Base-by-base conservation (phyloP, 2,888 invertebrate species). In the Calameuta idolon region DNA sequence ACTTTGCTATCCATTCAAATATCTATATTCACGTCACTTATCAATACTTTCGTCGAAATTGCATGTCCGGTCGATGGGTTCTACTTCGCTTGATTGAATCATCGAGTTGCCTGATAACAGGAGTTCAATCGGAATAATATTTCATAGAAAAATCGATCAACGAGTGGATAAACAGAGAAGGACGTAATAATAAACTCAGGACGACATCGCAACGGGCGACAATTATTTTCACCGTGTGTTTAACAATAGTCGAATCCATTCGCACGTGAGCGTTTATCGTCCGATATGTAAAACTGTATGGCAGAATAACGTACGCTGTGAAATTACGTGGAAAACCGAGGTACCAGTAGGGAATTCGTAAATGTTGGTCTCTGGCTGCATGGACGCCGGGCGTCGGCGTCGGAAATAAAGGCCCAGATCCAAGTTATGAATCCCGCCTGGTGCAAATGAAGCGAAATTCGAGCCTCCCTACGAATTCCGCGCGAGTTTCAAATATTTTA, bases 401-500 rank as follows among this genome's bases (percentile, higher is more conserved):
- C 23, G 55, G 55, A 23, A 9, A 55, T 55, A 55, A 9, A 55
- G 55, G 55, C 55, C 55, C 55, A 55, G 55, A 55, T 55, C 55
- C 55, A 9, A 81, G 80, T 79, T 81, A 82, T 83, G 83, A 84
- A 83, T 82, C 83, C 81, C 31, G 79, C 76, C 74, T 71, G 78
- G 73, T 77, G 80, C 79, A 83, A 83, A 83, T 82, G 81, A 82
- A 82, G 79, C 79, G 79, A 82, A 81, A 83, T 77, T 78, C 79
- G 74, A 82, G 81, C 73, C 76, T 74, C 73, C 55, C 55, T 55
- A 77, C 73, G 75, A 74, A 71, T 35, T 75, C 55, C 55, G 75
- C 73, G 73, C 37, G 73, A n/a, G 34, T 37, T 73, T 75, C 74
- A 78, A 81, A 80, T 80, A 79, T 81, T 80, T 78, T 77, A 77